Base-by-base conservation (phyloP, 2,888 invertebrate species). In the Mellilla xanthometata region DNA sequence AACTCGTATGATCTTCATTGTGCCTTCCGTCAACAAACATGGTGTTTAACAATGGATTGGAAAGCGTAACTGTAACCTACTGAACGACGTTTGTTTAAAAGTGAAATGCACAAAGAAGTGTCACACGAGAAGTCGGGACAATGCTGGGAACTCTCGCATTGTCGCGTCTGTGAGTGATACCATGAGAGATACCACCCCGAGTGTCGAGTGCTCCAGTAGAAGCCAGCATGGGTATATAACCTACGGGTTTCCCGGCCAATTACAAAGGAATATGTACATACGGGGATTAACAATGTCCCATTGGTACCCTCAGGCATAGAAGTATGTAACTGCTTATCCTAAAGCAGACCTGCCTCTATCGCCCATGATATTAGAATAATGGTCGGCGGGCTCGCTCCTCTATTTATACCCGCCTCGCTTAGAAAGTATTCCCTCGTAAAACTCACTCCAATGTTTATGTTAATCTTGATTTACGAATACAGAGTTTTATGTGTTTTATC, bases 381-480 rank as follows among this genome's bases (percentile, higher is more conserved):
- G n/a, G 71, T 60, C 55, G 55, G 44, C 29, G 57, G 54, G 65
- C 67, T 60, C 56, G 60, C 40, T 30, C 39, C 30, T 49, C 39
- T 40, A 51, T 49, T 60, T 58, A 52, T 56, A 65, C 49, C 49
- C 56, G 51, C 55, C 49, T 65, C 55, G 53, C 41, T 39, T 41
- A 52, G 49, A 65, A 62, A 60, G 58, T 63, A 62, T 57, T 48
- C 53, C 52, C 55, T 34, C 59, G 54, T 60, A 58, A 60, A 60
- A 56, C 55, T 56, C 27, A 53, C 52, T 40, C 22, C 31, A 38
- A 41, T 41, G 42, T 54, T 57, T 56, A 54, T 52, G 45, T 49
- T 52, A 54, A 50, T 53, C 42, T 56, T 68, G 62, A 69, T 72
- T 71, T 71, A 73, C 58, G 63, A 62, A 58, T 59, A 63, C 50